Evolutionary conservation across 2,113 vertebrate genomes (phyloP), one percentile per base, ranked within the genome.

Genomic region (Calypte anna): DNA sequence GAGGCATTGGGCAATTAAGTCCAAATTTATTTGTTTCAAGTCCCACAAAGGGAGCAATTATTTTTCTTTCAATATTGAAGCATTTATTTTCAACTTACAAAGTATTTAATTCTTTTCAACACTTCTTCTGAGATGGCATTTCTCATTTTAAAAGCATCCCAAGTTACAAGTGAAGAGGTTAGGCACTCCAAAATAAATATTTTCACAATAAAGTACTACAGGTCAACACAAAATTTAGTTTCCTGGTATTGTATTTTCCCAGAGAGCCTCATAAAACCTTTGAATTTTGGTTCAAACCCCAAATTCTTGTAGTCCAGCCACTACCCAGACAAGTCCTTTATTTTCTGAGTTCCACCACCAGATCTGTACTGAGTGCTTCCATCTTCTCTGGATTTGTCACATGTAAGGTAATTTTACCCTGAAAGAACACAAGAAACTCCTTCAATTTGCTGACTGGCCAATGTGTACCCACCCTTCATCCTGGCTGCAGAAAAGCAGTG

Each of bases 51-150:
- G 11, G 31, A 91, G 51, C 2, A 28, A 55, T 20, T 25, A 55
- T 20, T 25, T 43, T 22, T 15, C 22, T 54, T 24, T 17, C 21
- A 31, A 5, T 84, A 53, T 88, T 82, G 48, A 81, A 96, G 78
- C 20, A 57, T 53, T 87, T 5, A 31, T 94, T 92, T 91, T 86
- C 66, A 85, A 38, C 46, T 89, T 64, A 53, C 88, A 20, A 58
- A 89, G 20, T 40, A 51, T 55, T 92, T 91, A 8, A 67, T 81
- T 70, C 61, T 25, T 89, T 81, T 92, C 91, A 94, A 51, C 64
- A 33, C 33, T 33, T 85, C 25, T 66, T 95, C 33, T 53, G 44
- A 85, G 40, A 68, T 33, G 20, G 6, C 9, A 75, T 81, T 84
- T 88, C 86, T 86, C 28, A 55, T 67, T 81, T 91, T 30, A 72